Conservation (phyloP, 2,113 vertebrate species). For the Pholis gunnellus region DNA sequence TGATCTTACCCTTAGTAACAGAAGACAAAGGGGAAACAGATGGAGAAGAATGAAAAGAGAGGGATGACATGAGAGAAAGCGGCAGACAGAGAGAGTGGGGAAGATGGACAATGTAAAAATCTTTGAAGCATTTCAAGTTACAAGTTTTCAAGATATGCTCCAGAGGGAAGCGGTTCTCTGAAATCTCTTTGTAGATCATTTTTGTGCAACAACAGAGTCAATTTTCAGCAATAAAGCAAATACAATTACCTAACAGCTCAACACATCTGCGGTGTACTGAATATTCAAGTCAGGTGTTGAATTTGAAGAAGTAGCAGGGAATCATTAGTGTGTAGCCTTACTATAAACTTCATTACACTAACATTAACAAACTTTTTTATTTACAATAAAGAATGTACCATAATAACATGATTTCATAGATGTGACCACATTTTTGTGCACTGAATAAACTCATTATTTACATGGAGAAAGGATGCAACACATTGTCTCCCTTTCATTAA, state of each 20-base stretch:
- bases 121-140: conserved; percentile 58
- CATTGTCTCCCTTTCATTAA: conserved; percentile 27
- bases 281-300: conserved; percentile 1
- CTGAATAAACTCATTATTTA: conserved; percentile 25
- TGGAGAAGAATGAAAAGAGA: conserved; percentile 33
- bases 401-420: neutral
- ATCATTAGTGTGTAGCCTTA: neutral
- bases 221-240: conserved; percentile 11
- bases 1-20: conserved; percentile 34
- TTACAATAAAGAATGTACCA: neutral
- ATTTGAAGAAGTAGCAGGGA: neutral
- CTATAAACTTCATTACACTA: neutral
- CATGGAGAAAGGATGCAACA: neutral
- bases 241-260: conserved; percentile 29
- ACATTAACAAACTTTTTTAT: neutral
- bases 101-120: conserved; percentile 47
- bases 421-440: neutral
- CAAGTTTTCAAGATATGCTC: conserved; percentile 28
- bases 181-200: conserved; percentile 32
- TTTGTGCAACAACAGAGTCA: conserved; percentile 22
- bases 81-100: conserved; percentile 18
- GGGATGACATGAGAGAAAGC: conserved; percentile 10
- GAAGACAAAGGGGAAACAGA: conserved; percentile 66
- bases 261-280: neutral
- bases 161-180: neutral